Conservation (phyloP, 2,113 vertebrate genomes). For the Emydura subglobosa region DNA sequence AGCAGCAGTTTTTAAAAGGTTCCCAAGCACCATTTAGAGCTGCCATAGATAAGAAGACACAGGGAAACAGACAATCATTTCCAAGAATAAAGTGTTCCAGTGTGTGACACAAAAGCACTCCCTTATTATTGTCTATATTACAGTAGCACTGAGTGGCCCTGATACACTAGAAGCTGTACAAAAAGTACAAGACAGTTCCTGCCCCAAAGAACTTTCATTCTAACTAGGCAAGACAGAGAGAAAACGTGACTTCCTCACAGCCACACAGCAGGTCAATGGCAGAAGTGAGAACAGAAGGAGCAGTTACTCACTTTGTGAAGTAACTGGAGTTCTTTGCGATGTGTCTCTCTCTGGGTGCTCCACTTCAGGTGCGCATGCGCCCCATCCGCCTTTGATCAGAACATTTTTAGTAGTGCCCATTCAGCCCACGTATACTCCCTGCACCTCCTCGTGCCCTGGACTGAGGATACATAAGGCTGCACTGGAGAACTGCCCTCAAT, state of each 20-base stretch:
- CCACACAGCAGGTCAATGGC: slow-evolving; percentile 12
- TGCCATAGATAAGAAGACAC: neutral
- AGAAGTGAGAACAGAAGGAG: slow-evolving; percentile 57
- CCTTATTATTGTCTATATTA: neutral
- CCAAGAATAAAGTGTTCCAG: neutral
- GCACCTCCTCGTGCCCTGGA: no score
- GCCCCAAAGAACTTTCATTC: slow-evolving; percentile 49
- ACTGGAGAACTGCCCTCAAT: no score
- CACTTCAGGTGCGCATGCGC: neutral
- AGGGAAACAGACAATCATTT: neutral
- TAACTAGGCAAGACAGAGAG: slow-evolving; percentile 68
- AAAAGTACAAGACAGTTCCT: neutral
- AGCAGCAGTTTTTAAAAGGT: neutral
- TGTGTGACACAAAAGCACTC: neutral
- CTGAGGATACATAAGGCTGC: no score
- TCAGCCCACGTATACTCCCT: no score
- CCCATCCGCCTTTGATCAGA: neutral
- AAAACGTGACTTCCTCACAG: slow-evolving; percentile 64
- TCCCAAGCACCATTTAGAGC: neutral
- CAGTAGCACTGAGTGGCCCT: neutral
- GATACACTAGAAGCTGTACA: neutral
- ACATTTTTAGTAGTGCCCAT: no score
- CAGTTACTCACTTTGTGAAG: neutral
- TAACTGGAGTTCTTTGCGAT: neutral
- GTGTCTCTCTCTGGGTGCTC: neutral